phyloP scores from a whole-genome alignment of 64 coral and sea anemone species.

The Montipora efflorescens region DNA sequence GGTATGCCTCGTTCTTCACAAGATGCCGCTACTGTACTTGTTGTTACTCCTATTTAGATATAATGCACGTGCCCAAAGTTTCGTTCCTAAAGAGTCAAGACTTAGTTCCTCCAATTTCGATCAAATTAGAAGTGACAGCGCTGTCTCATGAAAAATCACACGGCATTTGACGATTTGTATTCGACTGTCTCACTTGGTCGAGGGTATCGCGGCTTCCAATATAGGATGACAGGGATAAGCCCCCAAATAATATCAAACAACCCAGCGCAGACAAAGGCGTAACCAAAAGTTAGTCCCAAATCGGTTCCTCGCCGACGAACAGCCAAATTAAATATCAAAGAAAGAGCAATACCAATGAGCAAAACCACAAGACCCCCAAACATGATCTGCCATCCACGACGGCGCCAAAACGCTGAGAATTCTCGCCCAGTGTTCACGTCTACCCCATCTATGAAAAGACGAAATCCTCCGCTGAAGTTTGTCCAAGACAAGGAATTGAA shows the following conservation, averaged over 20 bases:
- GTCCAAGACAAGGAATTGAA: slow-evolving; percentile 84
- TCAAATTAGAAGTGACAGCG: no score
- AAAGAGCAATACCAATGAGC: slow-evolving; percentile 66
- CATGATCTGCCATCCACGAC: slow-evolving; percentile 87
- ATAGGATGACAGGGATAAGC: slow-evolving; percentile 84
- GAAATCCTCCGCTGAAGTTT: slow-evolving; percentile 71
- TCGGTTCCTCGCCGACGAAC: neutral
- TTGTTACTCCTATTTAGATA: no score
- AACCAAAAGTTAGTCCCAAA: slow-evolving; percentile 18
- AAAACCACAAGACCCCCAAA: slow-evolving; percentile 76
- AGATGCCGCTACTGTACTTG: no score
- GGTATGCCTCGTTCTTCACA: no score
- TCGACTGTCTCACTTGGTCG: slow-evolving; percentile 20
- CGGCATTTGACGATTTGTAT: slow-evolving; percentile 49
- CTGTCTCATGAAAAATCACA: slow-evolving; percentile 34
- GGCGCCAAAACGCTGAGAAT: slow-evolving; percentile 88
- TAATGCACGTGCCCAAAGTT: no score
- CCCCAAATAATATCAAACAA: slow-evolving; percentile 77
- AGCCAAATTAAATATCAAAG: slow-evolving; percentile 76
- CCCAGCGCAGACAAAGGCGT: slow-evolving; percentile 75
- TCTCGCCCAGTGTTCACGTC: slow-evolving; percentile 96
- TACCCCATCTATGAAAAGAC: slow-evolving; percentile 88
- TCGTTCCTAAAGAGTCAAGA: no score
- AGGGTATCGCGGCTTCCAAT: slow-evolving; percentile 64
- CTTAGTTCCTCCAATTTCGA: no score